Conservation (phyloP, 1,140 invertebrate species). For the Platyscapa corneri region DNA sequence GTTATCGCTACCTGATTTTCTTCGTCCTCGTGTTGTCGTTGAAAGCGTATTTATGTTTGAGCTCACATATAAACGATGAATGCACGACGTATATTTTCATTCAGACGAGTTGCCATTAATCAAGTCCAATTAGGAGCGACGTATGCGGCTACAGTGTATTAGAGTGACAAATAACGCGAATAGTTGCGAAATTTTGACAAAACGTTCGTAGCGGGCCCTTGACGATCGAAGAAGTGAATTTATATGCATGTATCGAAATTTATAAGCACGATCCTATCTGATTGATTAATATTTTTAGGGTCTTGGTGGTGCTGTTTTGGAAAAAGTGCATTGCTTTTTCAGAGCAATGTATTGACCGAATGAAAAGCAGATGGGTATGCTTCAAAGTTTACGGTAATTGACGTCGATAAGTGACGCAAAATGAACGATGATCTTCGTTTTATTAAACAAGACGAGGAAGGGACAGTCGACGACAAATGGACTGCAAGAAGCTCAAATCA, state of each 20-base stretch:
- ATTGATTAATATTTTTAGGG: conserved; percentile 15
- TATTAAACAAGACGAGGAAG: background rate
- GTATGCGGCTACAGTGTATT: conserved; percentile 30
- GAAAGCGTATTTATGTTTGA: background rate
- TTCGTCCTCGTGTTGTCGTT: background rate
- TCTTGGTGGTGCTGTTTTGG: background rate
- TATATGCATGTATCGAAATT: background rate
- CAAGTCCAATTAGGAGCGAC: conserved; percentile 35
- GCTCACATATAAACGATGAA: background rate
- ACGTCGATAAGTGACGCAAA: background rate
- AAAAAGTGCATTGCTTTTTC: background rate
- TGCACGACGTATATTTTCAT: background rate
- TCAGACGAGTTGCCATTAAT: conserved; percentile 24
- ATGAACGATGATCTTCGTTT: background rate
- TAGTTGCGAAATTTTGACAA: conserved; percentile 36
- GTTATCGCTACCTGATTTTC: background rate
- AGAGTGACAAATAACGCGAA: conserved; percentile 42
- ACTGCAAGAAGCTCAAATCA: background rate
- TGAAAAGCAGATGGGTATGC: background rate
- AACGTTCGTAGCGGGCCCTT: background rate
- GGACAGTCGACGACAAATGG: background rate
- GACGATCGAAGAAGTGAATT: background rate
- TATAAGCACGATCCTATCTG: background rate
- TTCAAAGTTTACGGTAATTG: background rate
- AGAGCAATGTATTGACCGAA: background rate